phyloP scores from a whole-genome alignment of 2,797 vertebrate species.

The Tokudaia muenninki region DNA sequence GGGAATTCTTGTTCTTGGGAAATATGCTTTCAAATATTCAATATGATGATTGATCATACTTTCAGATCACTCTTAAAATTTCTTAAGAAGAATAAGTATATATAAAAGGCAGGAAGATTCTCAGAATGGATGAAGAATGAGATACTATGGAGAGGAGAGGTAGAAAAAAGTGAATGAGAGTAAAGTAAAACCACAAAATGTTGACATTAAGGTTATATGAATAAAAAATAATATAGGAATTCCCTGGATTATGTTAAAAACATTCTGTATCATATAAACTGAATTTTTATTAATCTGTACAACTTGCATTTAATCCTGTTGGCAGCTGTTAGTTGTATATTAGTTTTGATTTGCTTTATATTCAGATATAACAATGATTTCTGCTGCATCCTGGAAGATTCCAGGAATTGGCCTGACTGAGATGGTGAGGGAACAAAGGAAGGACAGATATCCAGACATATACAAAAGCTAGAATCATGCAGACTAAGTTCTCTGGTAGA shows the following conservation, averaged over 20 bases:
- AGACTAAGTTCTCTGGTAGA: background rate
- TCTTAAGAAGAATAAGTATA: background rate
- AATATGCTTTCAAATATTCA: constrained; percentile 4
- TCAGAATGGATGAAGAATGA: background rate
- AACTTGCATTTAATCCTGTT: background rate
- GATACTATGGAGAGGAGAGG: background rate
- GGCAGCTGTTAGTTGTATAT: background rate
- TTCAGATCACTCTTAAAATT: background rate
- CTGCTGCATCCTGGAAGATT: background rate
- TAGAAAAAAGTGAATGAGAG: background rate
- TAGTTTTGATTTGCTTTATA: background rate
- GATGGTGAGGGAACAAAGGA: background rate
- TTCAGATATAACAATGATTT: background rate
- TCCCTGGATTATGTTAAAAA: background rate
- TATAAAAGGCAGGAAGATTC: too few species aligned
- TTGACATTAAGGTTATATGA: background rate
- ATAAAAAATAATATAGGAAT: background rate
- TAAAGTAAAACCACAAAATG: constrained; percentile 42
- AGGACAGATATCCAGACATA: background rate
- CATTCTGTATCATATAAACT: background rate
- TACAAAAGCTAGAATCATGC: background rate
- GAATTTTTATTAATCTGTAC: background rate
- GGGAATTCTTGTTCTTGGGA: background rate
- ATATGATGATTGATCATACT: background rate
- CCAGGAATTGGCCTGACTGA: background rate